These are phyloP conservation scores for Lasioglossum pauxillum DNA, from an alignment of 2,888 invertebrate genomes.

Conservation along the genomic window DNA sequence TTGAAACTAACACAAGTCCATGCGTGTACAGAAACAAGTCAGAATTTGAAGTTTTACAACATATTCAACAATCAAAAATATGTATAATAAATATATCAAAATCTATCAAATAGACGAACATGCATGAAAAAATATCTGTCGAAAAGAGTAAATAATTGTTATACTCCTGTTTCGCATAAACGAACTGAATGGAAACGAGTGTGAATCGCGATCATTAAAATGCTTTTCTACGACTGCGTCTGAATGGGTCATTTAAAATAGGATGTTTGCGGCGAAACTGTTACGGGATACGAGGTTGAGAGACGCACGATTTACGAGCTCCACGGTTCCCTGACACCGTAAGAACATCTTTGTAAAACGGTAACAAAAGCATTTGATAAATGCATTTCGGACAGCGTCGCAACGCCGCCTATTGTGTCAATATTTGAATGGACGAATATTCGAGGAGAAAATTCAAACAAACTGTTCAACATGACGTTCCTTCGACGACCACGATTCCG, in stretches of 20 bases:
- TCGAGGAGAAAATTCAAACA: conserved; percentile 37
- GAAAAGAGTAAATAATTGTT: too few species aligned
- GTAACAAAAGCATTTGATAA: conserved; percentile 58
- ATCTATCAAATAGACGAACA: too few species aligned
- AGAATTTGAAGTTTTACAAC: background rate
- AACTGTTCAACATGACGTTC: conserved; percentile 22
- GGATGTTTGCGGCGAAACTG: conserved; percentile 6
- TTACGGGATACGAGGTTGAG: conserved; percentile 12
- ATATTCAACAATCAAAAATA: background rate
- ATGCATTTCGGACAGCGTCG: conserved; percentile 43
- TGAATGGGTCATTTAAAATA: conserved; percentile 23
- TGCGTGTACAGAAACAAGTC: background rate
- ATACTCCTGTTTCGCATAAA: background rate
- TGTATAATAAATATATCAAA: too few species aligned
- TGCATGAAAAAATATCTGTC: too few species aligned
- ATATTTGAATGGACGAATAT: conserved; percentile 55
- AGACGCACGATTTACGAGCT: conserved; percentile 51
- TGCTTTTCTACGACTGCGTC: background rate
- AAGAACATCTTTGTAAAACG: conserved; percentile 57
- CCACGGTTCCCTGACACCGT: conserved; percentile 39
- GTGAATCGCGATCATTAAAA: conserved; percentile 27
- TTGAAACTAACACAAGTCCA: too few species aligned
- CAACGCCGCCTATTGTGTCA: conserved; percentile 52
- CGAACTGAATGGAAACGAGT: background rate
- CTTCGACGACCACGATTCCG: conserved; percentile 14